A percentile compares a stretch with the other conserved stretches of the same genome.
These are phyloP conservation scores for Diloba caeruleocephala DNA, from an alignment of 2,888 invertebrate species.

Conservation along the genomic window DNA sequence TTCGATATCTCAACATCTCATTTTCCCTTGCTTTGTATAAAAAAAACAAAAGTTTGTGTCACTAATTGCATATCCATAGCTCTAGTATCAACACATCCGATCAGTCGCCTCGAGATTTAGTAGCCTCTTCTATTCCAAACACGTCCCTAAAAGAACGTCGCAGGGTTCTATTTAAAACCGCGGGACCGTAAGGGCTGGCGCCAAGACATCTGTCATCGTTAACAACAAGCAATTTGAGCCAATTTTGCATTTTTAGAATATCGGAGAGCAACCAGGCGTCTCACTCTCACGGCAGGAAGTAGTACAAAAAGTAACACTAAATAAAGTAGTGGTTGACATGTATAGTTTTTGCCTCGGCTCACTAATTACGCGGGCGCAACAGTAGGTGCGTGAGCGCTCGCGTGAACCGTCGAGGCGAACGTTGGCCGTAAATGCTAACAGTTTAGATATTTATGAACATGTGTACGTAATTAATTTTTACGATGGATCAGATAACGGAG, in stretches of 20 bases:
- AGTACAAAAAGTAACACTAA: conserved; percentile 83
- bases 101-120: conserved; percentile 69
- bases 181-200: conserved; percentile 70
- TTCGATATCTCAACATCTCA: conserved; percentile 61
- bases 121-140: conserved; percentile 41
- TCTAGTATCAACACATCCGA: conserved; percentile 86
- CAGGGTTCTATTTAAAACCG: conserved; percentile 57
- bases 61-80: conserved; percentile 85
- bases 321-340: conserved; percentile 85
- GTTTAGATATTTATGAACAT: conserved; percentile 88
- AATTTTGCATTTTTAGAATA: conserved; percentile 88
- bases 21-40: conserved; percentile 55
- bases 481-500: conserved; percentile 85
- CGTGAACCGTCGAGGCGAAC: conserved; percentile 76
- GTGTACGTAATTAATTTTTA: conserved; percentile 89
- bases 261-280: conserved; percentile 81
- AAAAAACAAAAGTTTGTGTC: conserved; percentile 73
- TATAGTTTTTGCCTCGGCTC: conserved; percentile 76
- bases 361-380: conserved; percentile 74
- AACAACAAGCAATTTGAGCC: conserved; percentile 88
- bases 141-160: conserved; percentile 39
- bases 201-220: conserved; percentile 89
- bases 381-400: conserved; percentile 75
- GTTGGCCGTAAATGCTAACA: conserved; percentile 83
- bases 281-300: conserved; percentile 83